phyloP scores from a whole-genome alignment of 2,888 invertebrate species.

The Sialis fuliginosa region DNA sequence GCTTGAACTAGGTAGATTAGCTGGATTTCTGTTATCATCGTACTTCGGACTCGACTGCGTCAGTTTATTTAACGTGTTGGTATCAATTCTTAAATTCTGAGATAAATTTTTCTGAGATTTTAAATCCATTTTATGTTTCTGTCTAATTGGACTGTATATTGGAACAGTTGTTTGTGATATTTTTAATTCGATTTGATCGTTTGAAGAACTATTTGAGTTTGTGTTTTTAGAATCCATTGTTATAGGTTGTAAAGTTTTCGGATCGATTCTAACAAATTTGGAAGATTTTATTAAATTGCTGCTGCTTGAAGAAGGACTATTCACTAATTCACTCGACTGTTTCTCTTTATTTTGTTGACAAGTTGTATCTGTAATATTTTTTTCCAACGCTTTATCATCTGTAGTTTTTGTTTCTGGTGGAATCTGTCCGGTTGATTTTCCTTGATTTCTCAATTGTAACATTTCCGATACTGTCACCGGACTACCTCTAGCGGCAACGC shows the following conservation, averaged over 20 bases:
- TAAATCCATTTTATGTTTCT: slow-evolving; percentile 15
- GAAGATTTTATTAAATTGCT: background rate
- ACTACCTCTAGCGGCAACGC: background rate
- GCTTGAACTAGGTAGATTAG: background rate
- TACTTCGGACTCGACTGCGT: background rate
- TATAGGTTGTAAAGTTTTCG: slow-evolving; percentile 36
- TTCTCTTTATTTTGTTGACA: background rate
- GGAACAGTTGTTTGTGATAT: slow-evolving; percentile 26
- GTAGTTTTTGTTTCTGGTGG: background rate
- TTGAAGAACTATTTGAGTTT: slow-evolving; percentile 9
- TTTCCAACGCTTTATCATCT: background rate
- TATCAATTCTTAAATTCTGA: slow-evolving; percentile 1
- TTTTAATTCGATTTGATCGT: slow-evolving; percentile 17
- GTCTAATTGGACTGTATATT: slow-evolving; percentile 25
- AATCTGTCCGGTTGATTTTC: background rate
- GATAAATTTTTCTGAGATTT: slow-evolving; percentile 1
- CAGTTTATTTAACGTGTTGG: background rate
- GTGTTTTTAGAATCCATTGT: slow-evolving; percentile 22
- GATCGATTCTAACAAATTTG: slow-evolving; percentile 33
- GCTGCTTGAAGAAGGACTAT: too few relatives aligned
- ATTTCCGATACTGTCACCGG: slow-evolving; percentile 3
- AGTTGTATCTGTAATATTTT: background rate
- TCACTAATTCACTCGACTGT: background rate
- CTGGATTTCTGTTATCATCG: too few relatives aligned
- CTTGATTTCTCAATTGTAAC: slow-evolving; percentile 3